Conservation (phyloP, 2,888 invertebrate species). For the Apodemia zela region DNA sequence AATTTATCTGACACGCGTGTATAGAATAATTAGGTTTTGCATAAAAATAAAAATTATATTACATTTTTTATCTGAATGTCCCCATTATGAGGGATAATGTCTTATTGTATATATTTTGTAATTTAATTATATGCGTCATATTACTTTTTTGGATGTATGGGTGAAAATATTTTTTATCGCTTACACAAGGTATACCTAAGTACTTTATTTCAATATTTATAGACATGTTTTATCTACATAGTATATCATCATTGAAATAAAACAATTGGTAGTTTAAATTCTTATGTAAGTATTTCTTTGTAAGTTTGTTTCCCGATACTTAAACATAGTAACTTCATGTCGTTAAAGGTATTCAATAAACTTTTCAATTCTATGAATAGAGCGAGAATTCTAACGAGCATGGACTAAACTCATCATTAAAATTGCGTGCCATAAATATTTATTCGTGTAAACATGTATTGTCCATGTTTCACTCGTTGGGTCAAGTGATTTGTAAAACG, state of each 20-base stretch:
- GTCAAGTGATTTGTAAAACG: slow-evolving; percentile 20
- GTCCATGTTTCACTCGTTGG: slow-evolving; percentile 2
- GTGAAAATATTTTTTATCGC: too few species aligned
- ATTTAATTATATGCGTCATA: too few species aligned
- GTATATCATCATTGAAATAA: not conserved
- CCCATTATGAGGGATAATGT: too few species aligned
- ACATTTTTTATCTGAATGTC: too few species aligned
- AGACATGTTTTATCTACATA: too few species aligned
- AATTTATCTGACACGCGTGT: too few species aligned
- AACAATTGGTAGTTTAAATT: not conserved
- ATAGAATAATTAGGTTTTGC: too few species aligned
- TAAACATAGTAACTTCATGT: slow-evolving; percentile 1
- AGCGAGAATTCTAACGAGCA: not conserved
- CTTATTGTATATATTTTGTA: too few species aligned
- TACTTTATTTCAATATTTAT: too few species aligned
- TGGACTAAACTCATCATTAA: not conserved
- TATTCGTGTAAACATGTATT: slow-evolving; percentile 10
- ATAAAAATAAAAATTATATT: too few species aligned
- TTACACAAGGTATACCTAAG: too few species aligned
- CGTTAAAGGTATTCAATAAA: slow-evolving; percentile 5
- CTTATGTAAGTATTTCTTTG: not conserved
- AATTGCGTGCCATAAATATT: slow-evolving; percentile 11
- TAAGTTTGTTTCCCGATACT: not conserved
- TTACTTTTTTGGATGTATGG: too few species aligned
- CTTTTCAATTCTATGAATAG: not conserved